A percentile compares a stretch with the other conserved stretches of the same genome.
Conservation (phyloP, 2,113 vertebrate species). For the Marcusenius ussheri region DNA sequence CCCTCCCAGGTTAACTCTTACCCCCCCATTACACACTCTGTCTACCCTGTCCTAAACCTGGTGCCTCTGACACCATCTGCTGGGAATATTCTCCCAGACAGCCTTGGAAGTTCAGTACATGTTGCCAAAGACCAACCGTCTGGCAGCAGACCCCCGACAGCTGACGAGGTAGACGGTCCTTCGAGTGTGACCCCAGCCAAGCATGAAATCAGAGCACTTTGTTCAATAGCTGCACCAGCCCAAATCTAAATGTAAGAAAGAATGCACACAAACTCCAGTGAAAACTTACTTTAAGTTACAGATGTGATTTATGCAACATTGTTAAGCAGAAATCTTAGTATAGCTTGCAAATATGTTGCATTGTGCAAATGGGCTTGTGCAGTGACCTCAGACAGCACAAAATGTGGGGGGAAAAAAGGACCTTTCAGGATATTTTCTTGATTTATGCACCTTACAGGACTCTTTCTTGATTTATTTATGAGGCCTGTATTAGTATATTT, state of each 20-base stretch:
- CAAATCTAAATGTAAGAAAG: background rate
- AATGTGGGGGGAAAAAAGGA: background rate
- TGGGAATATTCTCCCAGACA: background rate
- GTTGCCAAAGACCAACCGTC: background rate
- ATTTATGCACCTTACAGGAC: background rate
- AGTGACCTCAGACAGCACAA: background rate
- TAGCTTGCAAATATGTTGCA: background rate
- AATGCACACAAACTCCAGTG: background rate
- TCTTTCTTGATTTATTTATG: background rate
- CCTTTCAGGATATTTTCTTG: background rate
- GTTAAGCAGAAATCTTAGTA: background rate
- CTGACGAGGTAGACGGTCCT: background rate
- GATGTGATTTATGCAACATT: background rate
- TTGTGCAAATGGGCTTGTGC: background rate
- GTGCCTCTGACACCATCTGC: background rate
- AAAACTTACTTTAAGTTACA: background rate
- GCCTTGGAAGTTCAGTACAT: background rate
- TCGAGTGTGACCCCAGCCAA: background rate
- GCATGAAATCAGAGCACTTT: background rate
- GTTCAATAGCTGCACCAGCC: background rate
- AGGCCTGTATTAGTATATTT: background rate
- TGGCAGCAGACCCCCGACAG: background rate
- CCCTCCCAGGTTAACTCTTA: background rate
- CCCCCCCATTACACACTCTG: background rate
- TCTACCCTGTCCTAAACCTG: background rate